Evolutionary conservation across 1,140 invertebrate genomes (phyloP), one percentile per base, ranked within the genome.

Genomic region (Dufourea novaeangliae): DNA sequence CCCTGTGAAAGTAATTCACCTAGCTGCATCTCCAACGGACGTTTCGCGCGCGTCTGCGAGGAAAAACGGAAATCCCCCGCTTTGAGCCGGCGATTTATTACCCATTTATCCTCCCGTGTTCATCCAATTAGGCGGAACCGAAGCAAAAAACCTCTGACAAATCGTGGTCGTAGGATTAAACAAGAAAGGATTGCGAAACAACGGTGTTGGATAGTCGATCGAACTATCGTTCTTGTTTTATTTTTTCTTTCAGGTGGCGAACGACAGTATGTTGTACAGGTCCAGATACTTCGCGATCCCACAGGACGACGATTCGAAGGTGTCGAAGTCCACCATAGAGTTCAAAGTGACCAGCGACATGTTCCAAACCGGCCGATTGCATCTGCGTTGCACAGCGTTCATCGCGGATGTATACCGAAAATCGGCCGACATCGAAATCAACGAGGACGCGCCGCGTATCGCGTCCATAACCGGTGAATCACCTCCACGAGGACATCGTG

Each of bases 381-480:
- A 77, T 8, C 56, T 92, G 32, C 88, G 88, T 27, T 93, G 92
- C 77, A 91, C 88, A 61, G 90, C 88, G 2, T 88, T 78, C 34
- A 92, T 93, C 34, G 64, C 85, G 12, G 80, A 87, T 27, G 83
- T 93, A 61, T 93, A 93, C 64, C 86, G 83, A 37, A 85, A 88
- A 34, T 88, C 89, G 0, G 85, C 81, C 8, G 87, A 90, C 34
- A 80, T 89, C 2, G 88, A 90, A 20, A 86, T 93, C 22, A 82
- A 79, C n/a, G 90, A 92, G 67, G 91, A 92, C 27, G 82, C 79
- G 4, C 91, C 91, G 1, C 87, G 89, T 41, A 81, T 92, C 39
- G 90, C 91, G 34, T 89, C 90, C 4, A 93, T 92, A 71, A 93
- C 90, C 8, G 90, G 90, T 8, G 89, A 92, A 75, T 91, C 91